Conservation (phyloP, 2,888 invertebrate genomes). For the Dinocampus coccinellae region DNA sequence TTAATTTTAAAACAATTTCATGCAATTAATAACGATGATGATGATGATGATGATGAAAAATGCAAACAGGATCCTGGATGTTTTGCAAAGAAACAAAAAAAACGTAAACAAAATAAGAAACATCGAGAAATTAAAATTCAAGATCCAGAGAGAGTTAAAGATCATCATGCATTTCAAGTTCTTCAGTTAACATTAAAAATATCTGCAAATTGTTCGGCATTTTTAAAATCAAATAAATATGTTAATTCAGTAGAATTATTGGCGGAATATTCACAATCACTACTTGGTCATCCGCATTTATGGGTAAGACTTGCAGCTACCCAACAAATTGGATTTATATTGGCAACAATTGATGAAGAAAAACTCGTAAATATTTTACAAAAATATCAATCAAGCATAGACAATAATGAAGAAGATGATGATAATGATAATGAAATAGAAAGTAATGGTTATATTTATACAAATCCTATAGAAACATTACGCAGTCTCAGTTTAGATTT, state of each 20-base stretch:
- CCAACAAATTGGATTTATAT: slow-evolving; percentile 81
- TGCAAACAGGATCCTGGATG: slow-evolving; percentile 50
- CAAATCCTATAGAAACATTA: slow-evolving; percentile 74
- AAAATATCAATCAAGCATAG: slow-evolving; percentile 59
- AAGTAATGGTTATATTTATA: slow-evolving; percentile 74
- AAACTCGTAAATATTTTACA: slow-evolving; percentile 72
- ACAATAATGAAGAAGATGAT: slow-evolving; percentile 63
- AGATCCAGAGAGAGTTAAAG: slow-evolving; percentile 75
- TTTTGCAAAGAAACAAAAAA: slow-evolving; percentile 54
- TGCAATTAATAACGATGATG: slow-evolving; percentile 42
- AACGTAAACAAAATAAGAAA: slow-evolving; percentile 18
- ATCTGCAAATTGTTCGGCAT: slow-evolving; percentile 74
- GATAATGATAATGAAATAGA: slow-evolving; percentile 55
- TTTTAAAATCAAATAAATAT: slow-evolving; percentile 72
- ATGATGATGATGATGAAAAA: slow-evolving; percentile 47
- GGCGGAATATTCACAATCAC: slow-evolving; percentile 76
- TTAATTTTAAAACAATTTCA: slow-evolving; percentile 69
- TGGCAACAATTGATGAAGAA: slow-evolving; percentile 75
- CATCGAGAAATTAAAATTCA: slow-evolving; percentile 66
- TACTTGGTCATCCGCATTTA: slow-evolving; percentile 85
- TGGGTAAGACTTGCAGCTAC: slow-evolving; percentile 87
- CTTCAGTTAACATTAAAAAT: slow-evolving; percentile 80
- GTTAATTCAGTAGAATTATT: slow-evolving; percentile 70
- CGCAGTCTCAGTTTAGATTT: slow-evolving; percentile 81
- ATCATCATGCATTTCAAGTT: slow-evolving; percentile 83